Conservation (phyloP, 2,113 vertebrate genomes). For the Hemicordylus capensis region DNA sequence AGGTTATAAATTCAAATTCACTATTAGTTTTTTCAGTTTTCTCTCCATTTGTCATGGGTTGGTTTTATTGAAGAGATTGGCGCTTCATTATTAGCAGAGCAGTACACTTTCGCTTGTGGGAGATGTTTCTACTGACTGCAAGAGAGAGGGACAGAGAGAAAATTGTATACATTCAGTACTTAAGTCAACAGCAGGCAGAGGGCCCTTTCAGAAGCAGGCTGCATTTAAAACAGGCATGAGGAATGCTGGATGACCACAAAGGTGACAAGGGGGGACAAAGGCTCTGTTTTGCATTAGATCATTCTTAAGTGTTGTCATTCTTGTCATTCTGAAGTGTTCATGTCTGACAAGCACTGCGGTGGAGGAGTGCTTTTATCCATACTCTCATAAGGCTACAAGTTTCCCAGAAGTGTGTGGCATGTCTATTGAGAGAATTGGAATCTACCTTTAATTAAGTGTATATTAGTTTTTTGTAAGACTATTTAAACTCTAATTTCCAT, state of each 20-base stretch:
- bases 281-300: background rate
- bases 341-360: background rate
- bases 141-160: background rate
- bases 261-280: background rate
- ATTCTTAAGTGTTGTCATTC: too few relatives aligned
- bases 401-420: conserved; percentile 12
- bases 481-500: conserved; percentile 38
- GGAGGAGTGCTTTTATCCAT: conserved; percentile 7
- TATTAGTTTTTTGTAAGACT: conserved; percentile 36
- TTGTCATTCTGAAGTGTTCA: conserved; percentile 2
- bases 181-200: background rate
- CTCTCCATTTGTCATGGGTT: background rate
- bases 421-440: conserved; percentile 8
- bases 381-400: background rate
- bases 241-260: background rate
- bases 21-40: background rate
- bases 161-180: background rate
- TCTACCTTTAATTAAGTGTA: conserved; percentile 37
- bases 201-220: accelerated
- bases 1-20: background rate
- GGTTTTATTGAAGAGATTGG: background rate
- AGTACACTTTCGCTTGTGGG: background rate
- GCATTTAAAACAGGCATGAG: background rate
- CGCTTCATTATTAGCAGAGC: background rate
- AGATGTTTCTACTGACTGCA: background rate